A percentile compares a stretch with the other conserved stretches of the same genome.
phyloP scores from a whole-genome alignment of 2,888 invertebrate species.

The Dione vanillae region DNA sequence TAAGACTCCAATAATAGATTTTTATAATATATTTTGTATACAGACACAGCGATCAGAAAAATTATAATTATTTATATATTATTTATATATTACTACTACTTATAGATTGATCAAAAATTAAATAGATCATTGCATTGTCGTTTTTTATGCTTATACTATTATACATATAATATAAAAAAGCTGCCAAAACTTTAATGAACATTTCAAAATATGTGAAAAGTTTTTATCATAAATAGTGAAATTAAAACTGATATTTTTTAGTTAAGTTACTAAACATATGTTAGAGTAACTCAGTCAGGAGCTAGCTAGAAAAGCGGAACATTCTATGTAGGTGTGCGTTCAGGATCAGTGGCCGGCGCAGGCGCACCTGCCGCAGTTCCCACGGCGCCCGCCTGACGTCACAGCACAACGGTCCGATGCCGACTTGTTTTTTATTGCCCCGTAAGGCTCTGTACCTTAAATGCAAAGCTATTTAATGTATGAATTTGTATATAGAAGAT shows the following conservation, averaged over 20 bases:
- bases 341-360: conserved; percentile 83
- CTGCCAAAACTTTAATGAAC: background rate
- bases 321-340: conserved; percentile 65
- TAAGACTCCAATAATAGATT: too few species aligned
- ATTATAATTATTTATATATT: too few species aligned
- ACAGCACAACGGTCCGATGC: conserved; percentile 70
- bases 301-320: conserved; percentile 64
- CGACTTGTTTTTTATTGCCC: conserved; percentile 63
- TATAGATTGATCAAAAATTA: too few species aligned
- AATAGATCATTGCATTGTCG: too few species aligned
- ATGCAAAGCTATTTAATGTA: conserved; percentile 22
- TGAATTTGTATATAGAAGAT: conserved; percentile 5
- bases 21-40: too few species aligned
- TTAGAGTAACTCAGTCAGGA: conserved; percentile 27
- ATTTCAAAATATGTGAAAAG: too few species aligned
- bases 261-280: conserved; percentile 16
- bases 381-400: conserved; percentile 74
- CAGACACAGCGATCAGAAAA: too few species aligned
- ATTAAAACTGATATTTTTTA: background rate
- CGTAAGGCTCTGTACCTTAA: conserved; percentile 43
- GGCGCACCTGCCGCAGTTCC: conserved; percentile 84
- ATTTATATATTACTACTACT: too few species aligned
- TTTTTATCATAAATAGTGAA: too few species aligned
- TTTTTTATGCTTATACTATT: too few species aligned
- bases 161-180: background rate